These are phyloP conservation scores for Troilus luridus DNA, from an alignment of 2,888 invertebrate genomes.

Conservation along the genomic window DNA sequence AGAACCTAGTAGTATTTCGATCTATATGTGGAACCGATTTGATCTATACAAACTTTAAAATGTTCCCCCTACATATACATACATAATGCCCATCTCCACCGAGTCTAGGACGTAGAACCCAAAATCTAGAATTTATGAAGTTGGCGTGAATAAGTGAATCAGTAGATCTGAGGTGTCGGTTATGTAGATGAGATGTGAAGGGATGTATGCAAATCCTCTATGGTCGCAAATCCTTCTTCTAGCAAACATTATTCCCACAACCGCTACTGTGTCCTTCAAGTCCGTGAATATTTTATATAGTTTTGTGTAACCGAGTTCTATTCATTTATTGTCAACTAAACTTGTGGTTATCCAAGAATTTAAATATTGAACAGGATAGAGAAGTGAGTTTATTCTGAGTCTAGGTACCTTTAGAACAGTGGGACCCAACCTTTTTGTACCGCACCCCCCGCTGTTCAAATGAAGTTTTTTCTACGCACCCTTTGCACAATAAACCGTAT, in stretches of 20 bases:
- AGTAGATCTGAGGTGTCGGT: neutral
- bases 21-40: neutral
- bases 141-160: constrained; percentile 26
- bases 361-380: too few relatives aligned
- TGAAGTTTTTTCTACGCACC: too few relatives aligned
- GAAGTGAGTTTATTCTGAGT: too few relatives aligned
- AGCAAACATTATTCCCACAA: neutral
- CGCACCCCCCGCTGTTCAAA: too few relatives aligned
- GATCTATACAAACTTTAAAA: neutral
- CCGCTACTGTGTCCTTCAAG: neutral
- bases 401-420: too few relatives aligned
- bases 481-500: too few relatives aligned
- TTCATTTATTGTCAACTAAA: neutral
- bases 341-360: too few relatives aligned
- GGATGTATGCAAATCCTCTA: constrained; percentile 7
- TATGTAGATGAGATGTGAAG: constrained; percentile 24
- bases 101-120: neutral
- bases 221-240: constrained; percentile 23
- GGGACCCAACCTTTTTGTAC: too few relatives aligned
- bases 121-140: constrained; percentile 2
- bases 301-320: neutral
- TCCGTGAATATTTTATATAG: neutral
- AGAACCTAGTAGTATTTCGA: too few relatives aligned
- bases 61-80: neutral
- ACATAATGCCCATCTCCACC: neutral